A percentile compares a stretch with the other conserved stretches of the same genome.
Evolutionary conservation across 2,113 vertebrate genomes (phyloP).

Genomic region (Ceyx margarethae): DNA sequence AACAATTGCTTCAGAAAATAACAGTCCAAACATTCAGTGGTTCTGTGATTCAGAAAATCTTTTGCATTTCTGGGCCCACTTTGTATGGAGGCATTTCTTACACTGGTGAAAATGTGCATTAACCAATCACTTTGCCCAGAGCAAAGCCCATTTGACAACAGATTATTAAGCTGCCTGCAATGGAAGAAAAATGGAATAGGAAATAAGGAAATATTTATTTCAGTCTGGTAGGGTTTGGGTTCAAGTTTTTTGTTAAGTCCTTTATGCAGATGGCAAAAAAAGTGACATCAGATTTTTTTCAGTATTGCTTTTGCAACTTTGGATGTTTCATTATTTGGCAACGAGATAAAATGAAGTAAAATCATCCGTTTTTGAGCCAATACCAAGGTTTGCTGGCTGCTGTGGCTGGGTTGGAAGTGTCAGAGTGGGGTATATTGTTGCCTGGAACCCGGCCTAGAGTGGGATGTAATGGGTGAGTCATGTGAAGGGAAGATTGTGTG

Average conservation of each 20-base stretch:
- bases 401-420: constrained; percentile 9
- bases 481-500: background rate
- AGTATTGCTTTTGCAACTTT: background rate
- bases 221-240: background rate
- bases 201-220: background rate
- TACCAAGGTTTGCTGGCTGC: constrained; percentile 7
- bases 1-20: background rate
- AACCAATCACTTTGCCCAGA: background rate
- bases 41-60: background rate
- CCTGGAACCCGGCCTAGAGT: background rate
- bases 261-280: background rate
- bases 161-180: background rate
- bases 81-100: background rate
- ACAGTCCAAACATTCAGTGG: background rate
- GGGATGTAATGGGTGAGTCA: constrained; percentile 6
- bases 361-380: background rate
- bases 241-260: background rate
- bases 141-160: background rate
- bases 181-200: background rate
- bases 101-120: background rate
- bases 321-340: background rate
- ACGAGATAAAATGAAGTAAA: background rate
- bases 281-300: background rate
- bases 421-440: background rate
- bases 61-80: background rate